Evolutionary conservation across 2,888 invertebrate species (phyloP).

Genomic region (Psylliodes chrysocephalus): DNA sequence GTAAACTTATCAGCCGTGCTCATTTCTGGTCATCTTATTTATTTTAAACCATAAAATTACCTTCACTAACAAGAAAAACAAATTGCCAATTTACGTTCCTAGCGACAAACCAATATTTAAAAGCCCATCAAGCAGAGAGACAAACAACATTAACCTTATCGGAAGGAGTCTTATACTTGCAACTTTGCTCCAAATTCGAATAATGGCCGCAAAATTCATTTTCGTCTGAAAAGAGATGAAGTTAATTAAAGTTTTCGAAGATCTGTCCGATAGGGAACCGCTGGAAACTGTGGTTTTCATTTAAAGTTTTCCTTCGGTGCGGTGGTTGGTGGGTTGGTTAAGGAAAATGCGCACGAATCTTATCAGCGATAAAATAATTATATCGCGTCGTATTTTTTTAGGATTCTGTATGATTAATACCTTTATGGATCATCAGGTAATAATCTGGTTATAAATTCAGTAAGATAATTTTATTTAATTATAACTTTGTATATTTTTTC

Average conservation of each 20-base stretch:
- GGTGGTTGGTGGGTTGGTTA: not conserved
- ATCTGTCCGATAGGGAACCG: conserved; percentile 46
- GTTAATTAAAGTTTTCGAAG: conserved; percentile 50
- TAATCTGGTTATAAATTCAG: not conserved
- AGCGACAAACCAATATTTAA: conserved; percentile 12
- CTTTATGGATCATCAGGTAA: not conserved
- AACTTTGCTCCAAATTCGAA: conserved; percentile 41
- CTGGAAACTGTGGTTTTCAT: conserved; percentile 40
- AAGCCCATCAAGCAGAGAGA: conserved; percentile 17
- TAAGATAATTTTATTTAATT: no score
- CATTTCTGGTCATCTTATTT: no score
- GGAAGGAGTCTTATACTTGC: conserved; percentile 22
- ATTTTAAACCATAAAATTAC: not conserved
- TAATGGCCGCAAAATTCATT: conserved; percentile 47
- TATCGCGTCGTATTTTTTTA: not conserved
- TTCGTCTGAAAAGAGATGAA: conserved; percentile 43
- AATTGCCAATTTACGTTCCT: not conserved
- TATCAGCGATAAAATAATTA: not conserved
- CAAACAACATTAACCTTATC: conserved; percentile 34
- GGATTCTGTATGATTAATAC: not conserved
- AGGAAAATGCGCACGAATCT: not conserved
- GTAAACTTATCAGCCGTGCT: no score
- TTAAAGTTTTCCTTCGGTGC: conserved; percentile 28
- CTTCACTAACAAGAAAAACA: not conserved
- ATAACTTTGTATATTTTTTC: no score